Conservation (phyloP, 2,797 vertebrate species). For the Urocyon cinereoargenteus region DNA sequence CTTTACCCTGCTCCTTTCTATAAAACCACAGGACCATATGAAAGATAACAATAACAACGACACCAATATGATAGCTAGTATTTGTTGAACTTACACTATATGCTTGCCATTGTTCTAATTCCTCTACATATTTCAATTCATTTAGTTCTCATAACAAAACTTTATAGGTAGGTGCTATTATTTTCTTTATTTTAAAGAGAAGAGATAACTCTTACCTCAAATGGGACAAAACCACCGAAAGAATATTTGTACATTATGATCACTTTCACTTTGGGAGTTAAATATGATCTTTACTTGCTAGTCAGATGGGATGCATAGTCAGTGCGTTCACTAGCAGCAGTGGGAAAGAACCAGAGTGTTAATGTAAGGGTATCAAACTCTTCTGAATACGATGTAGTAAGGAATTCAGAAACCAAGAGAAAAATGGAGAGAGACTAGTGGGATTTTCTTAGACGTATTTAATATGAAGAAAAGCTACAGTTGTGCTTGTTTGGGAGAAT, state of each 20-base stretch:
- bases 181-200: constrained; percentile 45
- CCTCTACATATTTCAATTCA: background rate
- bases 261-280: background rate
- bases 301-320: background rate
- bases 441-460: background rate
- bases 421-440: background rate
- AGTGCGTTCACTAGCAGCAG: background rate
- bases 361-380: constrained; percentile 21
- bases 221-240: background rate
- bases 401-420: background rate
- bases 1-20: background rate
- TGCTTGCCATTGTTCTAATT: background rate
- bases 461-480: background rate
- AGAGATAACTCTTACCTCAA: background rate
- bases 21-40: background rate
- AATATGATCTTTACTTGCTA: background rate
- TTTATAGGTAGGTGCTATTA: background rate
- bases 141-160: background rate
- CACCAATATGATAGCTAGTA: background rate
- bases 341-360: background rate
- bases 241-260: background rate
- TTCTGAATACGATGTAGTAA: background rate
- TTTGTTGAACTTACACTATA: background rate
- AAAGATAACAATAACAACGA: background rate
- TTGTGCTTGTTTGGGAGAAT: background rate